Base-by-base conservation (phyloP, 2,888 invertebrate genomes). In the Nymphalis c-album region DNA sequence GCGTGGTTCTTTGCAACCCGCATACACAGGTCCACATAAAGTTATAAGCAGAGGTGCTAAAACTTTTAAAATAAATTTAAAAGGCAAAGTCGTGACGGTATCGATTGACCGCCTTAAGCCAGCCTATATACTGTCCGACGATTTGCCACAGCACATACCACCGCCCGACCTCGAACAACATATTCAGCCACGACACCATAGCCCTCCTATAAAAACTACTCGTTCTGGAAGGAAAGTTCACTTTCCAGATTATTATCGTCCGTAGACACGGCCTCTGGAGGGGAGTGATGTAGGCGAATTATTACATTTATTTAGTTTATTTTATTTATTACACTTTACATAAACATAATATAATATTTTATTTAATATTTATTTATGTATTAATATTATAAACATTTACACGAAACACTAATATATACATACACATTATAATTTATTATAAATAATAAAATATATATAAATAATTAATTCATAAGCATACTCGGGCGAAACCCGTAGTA, bases 201-300 rank as follows among this genome's bases (percentile, higher is more conserved):
- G n/a, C 1, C 50, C 20, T 20, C 18, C 18, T 4, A 2, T 17
- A 2, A 50, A 8, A n/a, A 50, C 50, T 3, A 50, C 20, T 5
- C 50, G 50, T 20, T 50, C 50, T 1, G 18, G 18, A 6, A n/a
- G 50, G 10, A 18, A 18, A 50, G 50, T 50, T 10, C 50, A n/a
- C n/a, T 50, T 50, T 18, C 50, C 50, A 1, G 50, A 50, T 18
- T 50, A n/a, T n/a, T 50, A 50, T 50, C 50, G 50, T 50, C 50
- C 50, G 50, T 50, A 50, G 50, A 50, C 50, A 50, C 50, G 50
- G 50, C 50, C 50, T 50, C 50, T 50, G n/a, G 50, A 47, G 50
- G 50, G 50, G 50, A 50, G 50, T 50, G 20, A 50, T 50, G 50
- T 50, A 50, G 50, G 50, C 20, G 20, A 10, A 50, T 20, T 20